Evolutionary conservation across 2,888 invertebrate genomes (phyloP).

Genomic region (Microctonus hyperodae): DNA sequence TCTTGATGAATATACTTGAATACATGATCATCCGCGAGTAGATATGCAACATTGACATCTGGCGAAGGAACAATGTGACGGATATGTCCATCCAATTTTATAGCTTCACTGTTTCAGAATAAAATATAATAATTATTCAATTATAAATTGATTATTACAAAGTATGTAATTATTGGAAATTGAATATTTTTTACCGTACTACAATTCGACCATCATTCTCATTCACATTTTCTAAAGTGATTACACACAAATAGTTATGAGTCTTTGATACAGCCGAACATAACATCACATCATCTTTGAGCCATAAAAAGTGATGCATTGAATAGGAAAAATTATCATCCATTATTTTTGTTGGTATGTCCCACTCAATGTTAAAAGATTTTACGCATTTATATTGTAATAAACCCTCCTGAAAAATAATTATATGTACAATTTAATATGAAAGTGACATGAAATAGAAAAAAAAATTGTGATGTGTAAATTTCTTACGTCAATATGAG

Average conservation of each 20-base stretch:
- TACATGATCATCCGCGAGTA: slow-evolving; percentile 58
- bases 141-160: slow-evolving; percentile 13
- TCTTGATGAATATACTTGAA: slow-evolving; percentile 53
- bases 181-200: slow-evolving; percentile 43
- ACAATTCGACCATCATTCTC: slow-evolving; percentile 36
- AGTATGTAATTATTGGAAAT: slow-evolving; percentile 5
- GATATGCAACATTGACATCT: slow-evolving; percentile 53
- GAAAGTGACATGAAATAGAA: neutral
- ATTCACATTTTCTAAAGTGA: slow-evolving; percentile 44
- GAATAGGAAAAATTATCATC: slow-evolving; percentile 50
- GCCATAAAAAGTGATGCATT: slow-evolving; percentile 68
- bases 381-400: slow-evolving; percentile 49
- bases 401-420: slow-evolving; percentile 44
- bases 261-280: slow-evolving; percentile 52
- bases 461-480: too few relatives aligned
- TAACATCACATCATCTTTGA: slow-evolving; percentile 63
- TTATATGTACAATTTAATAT: too few relatives aligned
- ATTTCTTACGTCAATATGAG: slow-evolving; percentile 44
- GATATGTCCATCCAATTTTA: slow-evolving; percentile 52
- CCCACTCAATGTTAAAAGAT: slow-evolving; percentile 49
- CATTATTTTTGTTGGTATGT: slow-evolving; percentile 20
- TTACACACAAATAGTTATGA: slow-evolving; percentile 46
- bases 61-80: slow-evolving; percentile 54
- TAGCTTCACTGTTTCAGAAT: slow-evolving; percentile 39
- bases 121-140: slow-evolving; percentile 1